phyloP scores from a whole-genome alignment of 1,140 invertebrate genomes.

The Onthophagus taurus region DNA sequence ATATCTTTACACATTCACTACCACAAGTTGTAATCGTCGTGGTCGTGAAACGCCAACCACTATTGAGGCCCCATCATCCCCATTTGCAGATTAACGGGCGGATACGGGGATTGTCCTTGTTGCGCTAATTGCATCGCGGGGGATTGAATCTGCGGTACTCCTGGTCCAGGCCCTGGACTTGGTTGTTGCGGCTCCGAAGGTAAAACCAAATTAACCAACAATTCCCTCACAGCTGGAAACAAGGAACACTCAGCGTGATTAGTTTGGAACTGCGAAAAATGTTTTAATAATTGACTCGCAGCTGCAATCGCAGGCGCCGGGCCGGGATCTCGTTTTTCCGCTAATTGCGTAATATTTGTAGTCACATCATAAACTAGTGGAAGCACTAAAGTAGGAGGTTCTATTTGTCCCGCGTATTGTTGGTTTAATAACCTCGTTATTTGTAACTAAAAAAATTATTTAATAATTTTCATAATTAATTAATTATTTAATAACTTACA shows the following conservation, averaged over 20 bases:
- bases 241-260: conserved; percentile 66
- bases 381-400: conserved; percentile 71
- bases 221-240: conserved; percentile 78
- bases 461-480: conserved; percentile 2
- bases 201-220: conserved; percentile 68
- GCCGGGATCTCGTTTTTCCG: conserved; percentile 63
- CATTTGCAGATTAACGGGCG: conserved; percentile 42
- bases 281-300: conserved; percentile 55
- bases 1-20: no score
- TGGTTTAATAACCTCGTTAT: conserved; percentile 60
- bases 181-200: conserved; percentile 42
- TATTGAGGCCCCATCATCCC: conserved; percentile 43
- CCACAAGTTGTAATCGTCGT: conserved; percentile 1
- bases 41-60: conserved; percentile 1
- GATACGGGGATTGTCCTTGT: conserved; percentile 39
- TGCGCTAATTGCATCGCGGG: conserved; percentile 45
- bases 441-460: conserved; percentile 55
- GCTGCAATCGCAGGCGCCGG: conserved; percentile 51
- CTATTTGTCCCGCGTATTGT: conserved; percentile 50
- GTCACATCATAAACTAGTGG: conserved; percentile 83
- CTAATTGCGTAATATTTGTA: conserved; percentile 75
- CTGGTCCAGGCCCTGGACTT: conserved; percentile 38
- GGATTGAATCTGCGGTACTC: conserved; percentile 46
- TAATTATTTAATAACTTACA: conserved; percentile 46
- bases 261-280: conserved; percentile 51